A percentile compares a stretch with the other conserved stretches of the same genome.
These are phyloP conservation scores for Xanthia icteritia DNA, from an alignment of 2,888 invertebrate genomes.

Conservation along the genomic window DNA sequence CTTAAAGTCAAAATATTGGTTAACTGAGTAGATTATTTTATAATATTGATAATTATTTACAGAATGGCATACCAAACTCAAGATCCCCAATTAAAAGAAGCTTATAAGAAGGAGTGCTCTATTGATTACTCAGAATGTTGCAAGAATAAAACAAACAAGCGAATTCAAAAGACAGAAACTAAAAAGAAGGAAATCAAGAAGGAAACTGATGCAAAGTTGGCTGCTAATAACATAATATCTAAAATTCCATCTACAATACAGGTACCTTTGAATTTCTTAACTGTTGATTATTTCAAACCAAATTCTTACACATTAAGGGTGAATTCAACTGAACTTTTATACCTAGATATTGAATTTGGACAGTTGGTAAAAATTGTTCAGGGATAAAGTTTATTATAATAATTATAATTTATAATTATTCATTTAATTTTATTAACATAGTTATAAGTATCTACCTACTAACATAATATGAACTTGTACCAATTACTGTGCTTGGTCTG, in stretches of 20 bases:
- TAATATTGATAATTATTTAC: constrained; percentile 54
- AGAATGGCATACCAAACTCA: constrained; percentile 85
- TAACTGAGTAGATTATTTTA: not conserved
- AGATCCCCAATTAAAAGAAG: constrained; percentile 81
- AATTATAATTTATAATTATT: too few species aligned
- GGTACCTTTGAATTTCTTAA: constrained; percentile 68
- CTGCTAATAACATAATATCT: constrained; percentile 71
- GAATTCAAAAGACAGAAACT: constrained; percentile 71
- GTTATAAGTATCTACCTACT: too few species aligned
- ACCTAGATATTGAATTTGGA: not conserved
- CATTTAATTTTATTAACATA: too few species aligned
- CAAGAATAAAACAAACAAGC: constrained; percentile 74
- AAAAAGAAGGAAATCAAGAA: constrained; percentile 73
- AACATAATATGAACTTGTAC: too few species aligned
- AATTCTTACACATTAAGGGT: not conserved
- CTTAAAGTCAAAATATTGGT: too few species aligned
- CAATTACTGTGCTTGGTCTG: too few species aligned
- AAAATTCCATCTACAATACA: constrained; percentile 86
- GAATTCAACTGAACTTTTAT: not conserved
- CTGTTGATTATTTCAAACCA: not conserved
- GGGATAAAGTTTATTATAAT: too few species aligned
- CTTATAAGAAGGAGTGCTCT: constrained; percentile 80
- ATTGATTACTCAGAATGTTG: constrained; percentile 84
- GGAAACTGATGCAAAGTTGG: constrained; percentile 61
- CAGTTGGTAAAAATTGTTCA: not conserved